Percentiles rank a stretch among this genome's conserved stretches.
Evolutionary conservation across 2,888 invertebrate species (phyloP).

Genomic region (Acrocyrtus sp.): DNA sequence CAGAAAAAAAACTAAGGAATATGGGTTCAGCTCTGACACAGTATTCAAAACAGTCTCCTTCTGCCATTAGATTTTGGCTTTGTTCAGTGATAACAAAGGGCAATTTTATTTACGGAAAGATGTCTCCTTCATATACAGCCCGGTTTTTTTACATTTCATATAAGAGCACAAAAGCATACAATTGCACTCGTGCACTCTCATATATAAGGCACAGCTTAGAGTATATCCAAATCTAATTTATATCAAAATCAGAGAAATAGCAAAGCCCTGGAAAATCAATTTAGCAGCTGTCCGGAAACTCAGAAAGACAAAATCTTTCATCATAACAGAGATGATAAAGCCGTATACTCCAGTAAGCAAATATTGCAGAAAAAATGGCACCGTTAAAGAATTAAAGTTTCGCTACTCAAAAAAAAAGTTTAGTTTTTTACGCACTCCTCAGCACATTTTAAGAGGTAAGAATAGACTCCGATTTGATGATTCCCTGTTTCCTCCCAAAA

Average conservation of each 20-base stretch:
- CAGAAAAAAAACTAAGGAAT: neutral
- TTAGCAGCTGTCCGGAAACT: too few relatives aligned
- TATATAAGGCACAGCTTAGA: neutral
- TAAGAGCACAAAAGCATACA: too few relatives aligned
- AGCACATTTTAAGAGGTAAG: too few relatives aligned
- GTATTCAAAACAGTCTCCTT: slow-evolving; percentile 19
- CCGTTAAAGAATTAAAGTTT: neutral
- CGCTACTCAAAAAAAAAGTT: neutral
- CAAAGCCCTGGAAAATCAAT: too few relatives aligned
- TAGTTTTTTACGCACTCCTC: neutral
- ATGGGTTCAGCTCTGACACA: slow-evolving; percentile 23
- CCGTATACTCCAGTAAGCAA: neutral
- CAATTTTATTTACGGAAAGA: slow-evolving; percentile 37
- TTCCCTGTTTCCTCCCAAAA: neutral
- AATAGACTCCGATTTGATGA: too few relatives aligned
- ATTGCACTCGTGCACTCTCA: too few relatives aligned
- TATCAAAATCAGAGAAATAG: too few relatives aligned
- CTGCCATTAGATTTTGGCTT: neutral
- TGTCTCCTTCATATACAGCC: neutral
- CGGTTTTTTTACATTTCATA: neutral
- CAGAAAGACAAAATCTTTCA: neutral
- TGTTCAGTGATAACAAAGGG: slow-evolving; percentile 27
- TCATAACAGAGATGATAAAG: neutral
- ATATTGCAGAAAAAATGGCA: neutral
- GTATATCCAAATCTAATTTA: neutral